A percentile compares a stretch with the other conserved stretches of the same genome.
phyloP scores from a whole-genome alignment of 2,113 vertebrate species.

The Colistium nudipinnis region DNA sequence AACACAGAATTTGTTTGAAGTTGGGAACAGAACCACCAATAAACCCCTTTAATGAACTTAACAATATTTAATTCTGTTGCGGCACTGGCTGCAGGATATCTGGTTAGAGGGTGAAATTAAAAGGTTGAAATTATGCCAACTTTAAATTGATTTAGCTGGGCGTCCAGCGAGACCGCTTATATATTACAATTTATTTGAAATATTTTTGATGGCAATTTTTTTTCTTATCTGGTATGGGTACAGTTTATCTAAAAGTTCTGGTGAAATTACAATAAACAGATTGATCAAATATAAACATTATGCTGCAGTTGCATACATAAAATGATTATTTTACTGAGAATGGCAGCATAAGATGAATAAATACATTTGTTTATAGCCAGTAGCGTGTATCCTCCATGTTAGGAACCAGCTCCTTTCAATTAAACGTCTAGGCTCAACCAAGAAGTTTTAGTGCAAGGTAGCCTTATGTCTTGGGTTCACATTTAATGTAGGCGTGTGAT shows the following conservation, averaged over 20 bases:
- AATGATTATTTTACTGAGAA: background rate
- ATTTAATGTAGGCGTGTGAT: too few species aligned
- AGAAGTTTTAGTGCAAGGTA: too few species aligned
- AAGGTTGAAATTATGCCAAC: slow-evolving; percentile 63
- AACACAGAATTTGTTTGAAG: slow-evolving; percentile 59
- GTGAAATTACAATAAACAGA: background rate
- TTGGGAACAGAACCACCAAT: slow-evolving; percentile 56
- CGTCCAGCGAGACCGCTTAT: slow-evolving; percentile 40
- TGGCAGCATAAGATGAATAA: background rate
- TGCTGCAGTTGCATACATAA: background rate
- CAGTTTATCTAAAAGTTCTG: background rate
- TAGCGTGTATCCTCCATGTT: too few species aligned
- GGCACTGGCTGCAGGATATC: slow-evolving; percentile 60
- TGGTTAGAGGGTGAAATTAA: slow-evolving; percentile 68
- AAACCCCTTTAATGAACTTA: slow-evolving; percentile 72
- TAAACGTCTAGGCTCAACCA: too few species aligned
- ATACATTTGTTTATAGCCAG: background rate
- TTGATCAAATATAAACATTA: background rate
- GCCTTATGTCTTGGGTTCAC: too few species aligned
- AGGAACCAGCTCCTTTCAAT: too few species aligned
- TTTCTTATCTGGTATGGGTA: too few species aligned
- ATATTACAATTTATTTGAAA: too few species aligned
- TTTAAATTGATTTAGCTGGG: slow-evolving; percentile 49
- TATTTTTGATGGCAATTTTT: slow-evolving; percentile 24
- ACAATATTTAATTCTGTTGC: slow-evolving; percentile 62